Evolutionary conservation across 2,113 vertebrate species (phyloP), one percentile per base, ranked within the genome.

Genomic region (Petrocephalus microphthalmus): DNA sequence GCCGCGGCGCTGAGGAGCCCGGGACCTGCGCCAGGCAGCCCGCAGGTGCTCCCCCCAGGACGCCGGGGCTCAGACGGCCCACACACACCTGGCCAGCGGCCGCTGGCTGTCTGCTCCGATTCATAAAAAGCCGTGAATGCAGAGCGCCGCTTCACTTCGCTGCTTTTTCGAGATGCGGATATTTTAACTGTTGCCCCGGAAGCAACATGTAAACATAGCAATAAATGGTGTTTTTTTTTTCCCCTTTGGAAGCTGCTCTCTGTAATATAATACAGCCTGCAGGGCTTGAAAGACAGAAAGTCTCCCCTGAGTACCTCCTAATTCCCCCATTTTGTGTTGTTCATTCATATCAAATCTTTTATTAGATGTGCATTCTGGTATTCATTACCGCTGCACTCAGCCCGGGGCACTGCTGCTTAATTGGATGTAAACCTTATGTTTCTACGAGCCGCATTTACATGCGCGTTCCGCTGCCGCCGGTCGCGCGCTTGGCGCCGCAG

Each of bases 21-120:
- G 51, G 29, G 52, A 33, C n/a, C 20, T 37, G 51, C n/a, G 45
- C 13, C 49, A 33, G 52, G 84, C 20, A 33, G 84, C 15, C 84
- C 52, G 87, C 84, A 90, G 88, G 90, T 88, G 90, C 89, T 56
- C 91, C 90, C 87, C 85, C 82, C 87, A 22, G 64, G 15, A 33
- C 60, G 7, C 22, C 45, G 56, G 47, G 60, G 86, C 57, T 87
- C 25, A 54, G 49, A 25, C 64, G 17, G 15, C 10, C 71, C 54
- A 8, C 64, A 83, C 88, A 91, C 91, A 93, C 90, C 91, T 91
- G 92, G 71, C 81, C 54, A 13, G 54, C 33, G 87, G 91, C 89
- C 86, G 91, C 90, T 90, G 91, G 90, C 90, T 84, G 87, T 22
- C 54, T 53, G 29, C 87, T 22, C 90, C 84, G 87, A 90, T 90